A percentile compares a stretch with the other conserved stretches of the same genome.
These are phyloP conservation scores for Typhlomys cinereus DNA, from an alignment of 2,113 vertebrate species.

Conservation along the genomic window DNA sequence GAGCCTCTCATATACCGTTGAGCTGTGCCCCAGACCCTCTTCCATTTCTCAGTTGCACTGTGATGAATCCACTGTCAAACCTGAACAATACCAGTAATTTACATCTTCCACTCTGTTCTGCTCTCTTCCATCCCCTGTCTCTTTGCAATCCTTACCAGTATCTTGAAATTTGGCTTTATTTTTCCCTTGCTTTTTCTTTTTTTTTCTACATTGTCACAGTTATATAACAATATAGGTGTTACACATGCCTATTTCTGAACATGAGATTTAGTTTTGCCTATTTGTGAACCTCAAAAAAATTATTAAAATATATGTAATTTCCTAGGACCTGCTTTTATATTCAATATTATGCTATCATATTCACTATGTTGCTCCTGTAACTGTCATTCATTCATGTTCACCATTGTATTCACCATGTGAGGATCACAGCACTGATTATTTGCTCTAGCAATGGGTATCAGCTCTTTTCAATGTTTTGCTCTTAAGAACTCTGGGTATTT, in stretches of 20 bases:
- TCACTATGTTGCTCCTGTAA: not conserved
- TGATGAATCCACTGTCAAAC: not conserved
- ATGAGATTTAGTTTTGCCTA: not conserved
- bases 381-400: not conserved
- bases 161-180: not conserved
- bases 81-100: not conserved
- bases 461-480: not conserved
- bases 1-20: not conserved
- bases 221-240: not conserved
- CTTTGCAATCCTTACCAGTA: not conserved
- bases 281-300: not conserved
- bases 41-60: not conserved
- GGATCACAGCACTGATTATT: not conserved
- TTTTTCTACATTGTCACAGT: not conserved
- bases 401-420: not conserved
- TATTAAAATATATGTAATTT: not conserved
- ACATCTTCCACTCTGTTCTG: not conserved
- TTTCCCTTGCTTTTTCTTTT: conserved; percentile 1
- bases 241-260: not conserved
- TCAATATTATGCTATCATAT: not conserved
- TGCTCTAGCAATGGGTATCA: not conserved
- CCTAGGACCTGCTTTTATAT: conserved; percentile 11
- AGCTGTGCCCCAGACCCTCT: no score
- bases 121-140: not conserved
- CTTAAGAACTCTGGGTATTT: not conserved